phyloP scores from a whole-genome alignment of 1,140 invertebrate species.

The Centruroides sculpturatus region DNA sequence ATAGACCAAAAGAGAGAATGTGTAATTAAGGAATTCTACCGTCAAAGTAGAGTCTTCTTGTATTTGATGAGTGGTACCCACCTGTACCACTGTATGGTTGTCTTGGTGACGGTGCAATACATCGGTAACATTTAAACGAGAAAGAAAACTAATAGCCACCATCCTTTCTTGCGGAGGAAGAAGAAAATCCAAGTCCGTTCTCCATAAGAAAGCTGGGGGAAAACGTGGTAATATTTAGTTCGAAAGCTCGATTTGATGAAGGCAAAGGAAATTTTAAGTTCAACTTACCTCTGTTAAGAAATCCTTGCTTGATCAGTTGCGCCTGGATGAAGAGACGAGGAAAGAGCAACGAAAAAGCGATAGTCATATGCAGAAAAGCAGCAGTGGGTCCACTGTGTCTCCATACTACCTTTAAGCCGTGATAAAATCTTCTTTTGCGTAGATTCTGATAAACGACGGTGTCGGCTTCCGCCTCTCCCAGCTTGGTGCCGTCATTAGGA shows the following conservation, averaged over 20 bases:
- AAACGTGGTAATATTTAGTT: no score
- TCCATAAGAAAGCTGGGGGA: background rate
- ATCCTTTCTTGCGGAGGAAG: background rate
- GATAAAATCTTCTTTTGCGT: slow-evolving; percentile 6
- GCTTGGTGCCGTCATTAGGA: slow-evolving; percentile 65
- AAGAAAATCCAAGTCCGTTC: background rate
- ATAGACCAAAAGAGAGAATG: slow-evolving; percentile 54
- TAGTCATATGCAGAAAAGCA: slow-evolving; percentile 60
- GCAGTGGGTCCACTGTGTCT: slow-evolving; percentile 63
- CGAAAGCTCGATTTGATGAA: no score
- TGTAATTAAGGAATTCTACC: slow-evolving; percentile 61
- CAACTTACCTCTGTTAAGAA: slow-evolving; percentile 55
- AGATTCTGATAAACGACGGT: slow-evolving; percentile 14
- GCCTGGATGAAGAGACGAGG: slow-evolving; percentile 67
- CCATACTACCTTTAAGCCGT: slow-evolving; percentile 36
- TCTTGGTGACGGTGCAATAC: background rate
- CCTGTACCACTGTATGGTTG: background rate
- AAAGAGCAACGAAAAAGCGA: slow-evolving; percentile 61
- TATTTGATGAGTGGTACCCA: background rate
- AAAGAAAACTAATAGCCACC: background rate
- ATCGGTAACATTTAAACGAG: background rate
- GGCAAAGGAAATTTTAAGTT: no score
- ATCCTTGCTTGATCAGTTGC: slow-evolving; percentile 58
- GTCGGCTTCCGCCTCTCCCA: slow-evolving; percentile 32
- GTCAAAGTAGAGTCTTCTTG: slow-evolving; percentile 33